Conservation (phyloP, 2,888 invertebrate species). For the Clanis bilineata region DNA sequence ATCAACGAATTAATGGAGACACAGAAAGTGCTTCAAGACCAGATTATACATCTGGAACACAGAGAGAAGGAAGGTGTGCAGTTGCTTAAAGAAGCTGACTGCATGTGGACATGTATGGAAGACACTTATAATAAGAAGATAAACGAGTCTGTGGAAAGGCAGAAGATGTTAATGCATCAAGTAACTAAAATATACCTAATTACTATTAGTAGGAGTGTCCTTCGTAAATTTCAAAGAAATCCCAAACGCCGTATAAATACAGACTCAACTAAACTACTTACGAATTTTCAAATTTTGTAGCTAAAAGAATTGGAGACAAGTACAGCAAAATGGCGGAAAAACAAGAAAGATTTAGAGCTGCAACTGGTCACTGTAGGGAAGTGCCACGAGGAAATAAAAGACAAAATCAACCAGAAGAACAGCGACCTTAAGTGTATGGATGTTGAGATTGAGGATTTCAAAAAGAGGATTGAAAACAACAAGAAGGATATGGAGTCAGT, state of each 20-base stretch:
- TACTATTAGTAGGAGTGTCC: too few species aligned
- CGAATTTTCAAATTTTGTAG: too few species aligned
- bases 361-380: conserved; percentile 51
- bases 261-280: too few species aligned
- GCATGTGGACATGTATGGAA: conserved; percentile 81
- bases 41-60: conserved; percentile 82
- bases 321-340: conserved; percentile 60
- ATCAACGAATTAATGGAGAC: conserved; percentile 74
- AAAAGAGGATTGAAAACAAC: conserved; percentile 49
- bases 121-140: conserved; percentile 68
- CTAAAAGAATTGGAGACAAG: conserved; percentile 54
- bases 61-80: conserved; percentile 81
- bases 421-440: conserved; percentile 58
- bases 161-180: conserved; percentile 50
- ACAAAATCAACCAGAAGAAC: conserved; percentile 53
- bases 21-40: conserved; percentile 75
- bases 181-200: too few species aligned
- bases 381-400: conserved; percentile 48
- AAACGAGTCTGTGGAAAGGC: conserved; percentile 48
- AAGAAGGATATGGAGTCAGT: conserved; percentile 44
- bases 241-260: too few species aligned
- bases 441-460: conserved; percentile 50
- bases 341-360: conserved; percentile 59
- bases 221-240: not conserved
- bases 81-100: conserved; percentile 80